Evolutionary conservation across 2,888 invertebrate genomes (phyloP), one percentile per base, ranked within the genome.

Genomic region (Sussaba pulchella): DNA sequence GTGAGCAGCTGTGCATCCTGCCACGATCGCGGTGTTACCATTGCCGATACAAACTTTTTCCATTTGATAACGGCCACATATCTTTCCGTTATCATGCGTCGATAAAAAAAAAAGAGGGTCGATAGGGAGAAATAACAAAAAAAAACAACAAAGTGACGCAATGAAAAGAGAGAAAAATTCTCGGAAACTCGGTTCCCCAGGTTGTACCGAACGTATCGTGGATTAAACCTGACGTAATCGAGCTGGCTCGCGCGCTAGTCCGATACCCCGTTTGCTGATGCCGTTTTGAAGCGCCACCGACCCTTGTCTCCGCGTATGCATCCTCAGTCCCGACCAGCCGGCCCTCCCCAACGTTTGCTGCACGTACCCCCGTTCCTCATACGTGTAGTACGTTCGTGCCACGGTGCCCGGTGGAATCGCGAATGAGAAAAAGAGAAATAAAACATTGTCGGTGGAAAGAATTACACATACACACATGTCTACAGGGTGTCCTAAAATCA

Each of bases 191-290:
- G 14, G 47, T 57, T 64, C 59, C 57, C 52, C 61, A 31, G 67
- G 75, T 45, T 75, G 78, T 74, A 50, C 71, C 66, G 66, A 75
- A 66, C 71, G 66, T 76, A 79, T 79, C 75, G 75, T 74, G 78
- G 81, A 83, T 83, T 82, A 79, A 83, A 83, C 63, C 54, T 78
- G 75, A 73, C 59, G 76, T 78, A 76, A 80, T 82, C 80, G 80
- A 81, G 61, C 82, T 74, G 73, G 64, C 43, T 36, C 66, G 79
- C 50, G 66, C 57, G 52, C 43, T 47, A 43, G 66, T 50, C 57
- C 70, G 70, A 41, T 31, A 24, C 47, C 36, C n/a, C n/a, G n/a
- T n/a, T n/a, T n/a, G n/a, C n/a, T n/a, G n/a, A 52, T 12, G 59
- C 52, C 57, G 66, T 61, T 67, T 45, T 31, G 59, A 24, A 17